Conservation (phyloP, 2,113 vertebrate species). For the Tricholaema leucomelas region DNA sequence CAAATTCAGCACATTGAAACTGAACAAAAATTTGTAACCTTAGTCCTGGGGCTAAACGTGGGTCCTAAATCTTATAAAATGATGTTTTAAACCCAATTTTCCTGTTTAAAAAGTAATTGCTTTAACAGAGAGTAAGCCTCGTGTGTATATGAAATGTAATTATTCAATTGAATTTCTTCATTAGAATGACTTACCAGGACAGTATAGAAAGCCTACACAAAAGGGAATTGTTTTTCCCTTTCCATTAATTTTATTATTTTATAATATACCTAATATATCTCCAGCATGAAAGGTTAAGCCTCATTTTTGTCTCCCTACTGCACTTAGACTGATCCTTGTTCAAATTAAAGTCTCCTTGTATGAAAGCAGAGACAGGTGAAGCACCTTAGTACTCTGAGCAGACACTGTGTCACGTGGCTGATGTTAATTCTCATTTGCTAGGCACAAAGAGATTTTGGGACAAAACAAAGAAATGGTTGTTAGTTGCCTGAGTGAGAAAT, state of each 20-base stretch:
- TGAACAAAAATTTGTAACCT: not conserved
- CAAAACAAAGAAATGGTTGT: not conserved
- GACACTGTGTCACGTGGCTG: not conserved
- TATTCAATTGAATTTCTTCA: not conserved
- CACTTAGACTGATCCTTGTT: not conserved
- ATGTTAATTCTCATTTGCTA: not conserved
- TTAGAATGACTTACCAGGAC: not conserved
- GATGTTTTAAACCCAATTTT: not conserved
- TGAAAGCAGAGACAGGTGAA: not conserved
- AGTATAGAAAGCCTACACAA: not conserved
- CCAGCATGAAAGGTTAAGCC: not conserved
- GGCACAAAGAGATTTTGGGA: not conserved
- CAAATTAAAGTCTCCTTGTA: not conserved
- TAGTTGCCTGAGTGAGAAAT: not conserved
- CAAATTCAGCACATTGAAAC: not conserved
- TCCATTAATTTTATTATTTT: not conserved
- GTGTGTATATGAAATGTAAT: not conserved
- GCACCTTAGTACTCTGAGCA: not conserved
- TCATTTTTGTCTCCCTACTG: not conserved
- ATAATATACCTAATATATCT: not conserved
- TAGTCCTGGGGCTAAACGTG: rapidly evolving
- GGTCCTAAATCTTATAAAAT: not conserved
- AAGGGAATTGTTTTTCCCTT: not conserved
- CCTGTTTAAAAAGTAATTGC: not conserved
- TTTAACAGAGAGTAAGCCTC: not conserved